Percentiles rank a stretch among this genome's conserved stretches.
These are phyloP conservation scores for Hypothenemus hampei DNA, from an alignment of 1,140 invertebrate species.

Conservation along the genomic window DNA sequence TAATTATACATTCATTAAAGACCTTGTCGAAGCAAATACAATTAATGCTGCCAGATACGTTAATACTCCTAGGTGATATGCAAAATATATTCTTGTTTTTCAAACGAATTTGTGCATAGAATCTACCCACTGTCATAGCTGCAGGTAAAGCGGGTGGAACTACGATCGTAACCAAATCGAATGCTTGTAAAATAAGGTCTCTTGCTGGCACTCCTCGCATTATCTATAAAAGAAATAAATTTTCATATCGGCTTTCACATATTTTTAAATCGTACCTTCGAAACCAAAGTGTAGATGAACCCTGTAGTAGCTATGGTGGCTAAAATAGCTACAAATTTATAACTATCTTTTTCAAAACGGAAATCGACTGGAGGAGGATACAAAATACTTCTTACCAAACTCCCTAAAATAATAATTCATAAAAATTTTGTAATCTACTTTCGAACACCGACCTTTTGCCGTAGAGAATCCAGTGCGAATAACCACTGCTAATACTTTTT, in stretches of 20 bases:
- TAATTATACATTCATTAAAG: constrained; percentile 19
- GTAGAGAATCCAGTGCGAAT: constrained; percentile 82
- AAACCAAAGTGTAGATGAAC: constrained; percentile 77
- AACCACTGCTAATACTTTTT: constrained; percentile 64
- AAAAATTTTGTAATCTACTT: background rate
- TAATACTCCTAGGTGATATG: constrained; percentile 89
- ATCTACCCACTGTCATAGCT: constrained; percentile 89
- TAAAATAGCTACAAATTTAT: constrained; percentile 83
- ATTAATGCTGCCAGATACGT: constrained; percentile 92
- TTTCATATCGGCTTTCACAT: background rate
- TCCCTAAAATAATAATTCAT: constrained; percentile 36
- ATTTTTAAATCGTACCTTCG: constrained; percentile 59
- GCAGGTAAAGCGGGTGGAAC: constrained; percentile 90
- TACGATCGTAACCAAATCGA: constrained; percentile 90
- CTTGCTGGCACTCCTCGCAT: constrained; percentile 51
- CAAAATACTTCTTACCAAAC: constrained; percentile 84
- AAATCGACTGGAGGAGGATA: constrained; percentile 94
- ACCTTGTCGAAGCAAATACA: constrained; percentile 96
- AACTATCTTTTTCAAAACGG: constrained; percentile 90
- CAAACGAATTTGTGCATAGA: constrained; percentile 85
- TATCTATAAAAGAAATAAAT: constrained; percentile 43
- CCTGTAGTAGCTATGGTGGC: constrained; percentile 70
- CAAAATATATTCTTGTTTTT: constrained; percentile 82
- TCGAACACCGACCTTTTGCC: constrained; percentile 67
- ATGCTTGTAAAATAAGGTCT: constrained; percentile 69